Percentiles rank a stretch among this genome's conserved stretches.
These are phyloP conservation scores for Zaprionus inermis DNA, from an alignment of 1,140 invertebrate species.

Conservation along the genomic window DNA sequence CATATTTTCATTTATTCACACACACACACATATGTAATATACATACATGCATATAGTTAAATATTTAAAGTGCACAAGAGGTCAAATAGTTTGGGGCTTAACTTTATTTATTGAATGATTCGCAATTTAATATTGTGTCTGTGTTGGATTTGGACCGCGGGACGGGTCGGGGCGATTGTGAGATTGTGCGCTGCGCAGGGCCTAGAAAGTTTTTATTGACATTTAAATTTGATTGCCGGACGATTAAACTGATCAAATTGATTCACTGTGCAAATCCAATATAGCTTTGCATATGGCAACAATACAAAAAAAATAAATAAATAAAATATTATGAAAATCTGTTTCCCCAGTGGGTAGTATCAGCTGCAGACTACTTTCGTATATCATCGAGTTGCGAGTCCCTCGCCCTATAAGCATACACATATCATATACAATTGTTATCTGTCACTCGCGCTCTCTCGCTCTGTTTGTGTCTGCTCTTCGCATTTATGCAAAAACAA, in stretches of 20 bases:
- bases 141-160: not conserved
- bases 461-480: not conserved
- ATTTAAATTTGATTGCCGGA: constrained; percentile 25
- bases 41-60: not conserved
- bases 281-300: constrained; percentile 6
- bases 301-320: constrained; percentile 2
- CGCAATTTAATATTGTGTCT: constrained; percentile 5
- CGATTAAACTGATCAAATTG: constrained; percentile 12
- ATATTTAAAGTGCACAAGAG: constrained; percentile 17
- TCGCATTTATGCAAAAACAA: constrained; percentile 43
- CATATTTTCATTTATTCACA: constrained; percentile 8
- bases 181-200: not conserved
- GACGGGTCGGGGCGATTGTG: not conserved
- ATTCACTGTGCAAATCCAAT: not conserved
- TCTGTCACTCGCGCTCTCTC: not conserved
- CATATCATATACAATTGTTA: constrained; percentile 1
- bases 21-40: too few relatives aligned
- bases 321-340: not conserved
- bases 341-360: constrained; percentile 2
- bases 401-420: not conserved
- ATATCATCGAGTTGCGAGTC: constrained; percentile 15
- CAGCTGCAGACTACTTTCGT: constrained; percentile 4
- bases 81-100: constrained; percentile 16
- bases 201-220: constrained; percentile 5
- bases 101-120: constrained; percentile 23